Evolutionary conservation across 2,888 invertebrate species (phyloP).

Genomic region (Arrhopalites spinosus): DNA sequence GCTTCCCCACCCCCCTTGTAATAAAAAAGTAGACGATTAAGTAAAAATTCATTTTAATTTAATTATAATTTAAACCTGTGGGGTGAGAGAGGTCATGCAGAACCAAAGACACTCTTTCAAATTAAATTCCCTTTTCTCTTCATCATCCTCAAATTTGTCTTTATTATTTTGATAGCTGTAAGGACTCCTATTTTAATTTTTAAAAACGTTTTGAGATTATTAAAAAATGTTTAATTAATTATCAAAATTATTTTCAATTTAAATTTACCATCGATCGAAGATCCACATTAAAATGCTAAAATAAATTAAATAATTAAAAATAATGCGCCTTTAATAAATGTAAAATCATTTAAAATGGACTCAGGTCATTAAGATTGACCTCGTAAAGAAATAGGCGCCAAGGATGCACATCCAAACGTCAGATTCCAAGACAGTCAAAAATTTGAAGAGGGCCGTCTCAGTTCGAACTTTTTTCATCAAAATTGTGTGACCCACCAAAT

Average conservation of each 20-base stretch:
- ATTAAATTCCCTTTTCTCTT: slow-evolving; percentile 88
- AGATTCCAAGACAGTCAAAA: slow-evolving; percentile 91
- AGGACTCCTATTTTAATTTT: too few relatives aligned
- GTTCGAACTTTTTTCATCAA: slow-evolving; percentile 88
- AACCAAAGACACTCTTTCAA: slow-evolving; percentile 97
- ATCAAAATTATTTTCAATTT: too few relatives aligned
- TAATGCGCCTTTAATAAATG: too few relatives aligned
- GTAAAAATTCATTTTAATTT: neutral
- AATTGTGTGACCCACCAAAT: slow-evolving; percentile 89
- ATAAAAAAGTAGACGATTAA: too few relatives aligned
- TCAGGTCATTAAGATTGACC: too few relatives aligned
- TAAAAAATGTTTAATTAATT: too few relatives aligned
- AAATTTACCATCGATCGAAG: slow-evolving; percentile 94
- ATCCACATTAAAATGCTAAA: slow-evolving; percentile 79
- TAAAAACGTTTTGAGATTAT: too few relatives aligned
- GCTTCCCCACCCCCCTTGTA: slow-evolving; percentile 88
- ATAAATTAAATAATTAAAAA: too few relatives aligned
- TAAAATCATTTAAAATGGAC: too few relatives aligned
- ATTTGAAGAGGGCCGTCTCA: slow-evolving; percentile 91
- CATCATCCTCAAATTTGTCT: slow-evolving; percentile 85
- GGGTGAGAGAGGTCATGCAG: slow-evolving; percentile 96
- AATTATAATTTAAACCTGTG: slow-evolving; percentile 64
- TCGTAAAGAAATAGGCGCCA: slow-evolving; percentile 91
- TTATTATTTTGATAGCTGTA: slow-evolving; percentile 94
- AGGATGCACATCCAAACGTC: slow-evolving; percentile 96